Evolutionary conservation across 2,113 vertebrate genomes (phyloP).

Genomic region (Cavia aperea): DNA sequence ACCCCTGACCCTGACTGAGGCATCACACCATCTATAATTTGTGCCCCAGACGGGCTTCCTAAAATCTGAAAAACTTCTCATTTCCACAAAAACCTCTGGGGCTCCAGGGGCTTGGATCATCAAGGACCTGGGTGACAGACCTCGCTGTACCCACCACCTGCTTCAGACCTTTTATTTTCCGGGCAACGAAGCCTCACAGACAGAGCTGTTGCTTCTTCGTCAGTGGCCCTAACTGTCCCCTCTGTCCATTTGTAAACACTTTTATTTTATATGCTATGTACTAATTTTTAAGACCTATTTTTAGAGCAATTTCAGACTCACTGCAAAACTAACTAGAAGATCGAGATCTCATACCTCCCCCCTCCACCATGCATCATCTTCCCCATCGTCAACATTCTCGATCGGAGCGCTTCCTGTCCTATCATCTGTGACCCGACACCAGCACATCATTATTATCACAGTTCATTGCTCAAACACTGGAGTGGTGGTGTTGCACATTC

Average conservation of each 20-base stretch:
- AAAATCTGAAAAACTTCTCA: not conserved
- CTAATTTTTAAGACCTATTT: constrained; percentile 6
- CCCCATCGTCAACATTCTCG: not conserved
- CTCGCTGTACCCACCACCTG: not conserved
- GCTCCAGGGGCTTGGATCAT: not conserved
- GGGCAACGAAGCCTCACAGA: not conserved
- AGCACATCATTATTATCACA: too few relatives aligned
- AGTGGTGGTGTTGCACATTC: not conserved
- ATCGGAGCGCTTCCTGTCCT: not conserved
- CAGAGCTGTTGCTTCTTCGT: not conserved
- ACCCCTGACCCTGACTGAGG: not conserved
- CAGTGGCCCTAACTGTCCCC: not conserved
- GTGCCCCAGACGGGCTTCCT: not conserved
- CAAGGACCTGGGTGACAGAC: not conserved
- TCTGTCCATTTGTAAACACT: not conserved
- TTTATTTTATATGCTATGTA: not conserved
- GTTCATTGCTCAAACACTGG: not conserved
- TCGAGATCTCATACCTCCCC: not conserved
- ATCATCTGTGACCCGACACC: not conserved
- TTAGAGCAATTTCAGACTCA: not conserved
- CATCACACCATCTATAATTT: not conserved
- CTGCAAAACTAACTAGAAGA: not conserved
- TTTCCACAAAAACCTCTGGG: not conserved
- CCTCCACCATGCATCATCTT: not conserved
- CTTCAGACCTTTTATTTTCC: constrained; percentile 4